These are phyloP conservation scores for Protonibea diacanthus DNA, from an alignment of 2,797 vertebrate genomes.

Conservation along the genomic window DNA sequence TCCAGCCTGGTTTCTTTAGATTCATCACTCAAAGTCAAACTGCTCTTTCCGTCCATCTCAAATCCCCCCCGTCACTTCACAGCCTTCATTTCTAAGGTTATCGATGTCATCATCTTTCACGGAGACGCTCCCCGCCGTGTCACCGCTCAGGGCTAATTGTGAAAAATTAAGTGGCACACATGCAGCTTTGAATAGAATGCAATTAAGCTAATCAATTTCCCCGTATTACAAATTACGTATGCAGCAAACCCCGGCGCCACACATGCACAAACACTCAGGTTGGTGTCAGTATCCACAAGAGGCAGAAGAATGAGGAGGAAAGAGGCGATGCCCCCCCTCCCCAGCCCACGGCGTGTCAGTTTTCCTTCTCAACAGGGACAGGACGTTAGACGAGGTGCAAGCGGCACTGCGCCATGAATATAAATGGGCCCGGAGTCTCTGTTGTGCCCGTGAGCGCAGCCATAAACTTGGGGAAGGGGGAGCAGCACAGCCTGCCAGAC, in stretches of 20 bases:
- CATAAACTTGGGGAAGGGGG: constrained; percentile 59
- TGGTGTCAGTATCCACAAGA: constrained; percentile 51
- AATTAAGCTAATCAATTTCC: constrained; percentile 65
- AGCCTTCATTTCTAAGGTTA: constrained; percentile 42
- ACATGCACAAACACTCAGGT: constrained; percentile 43
- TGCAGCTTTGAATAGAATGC: constrained; percentile 51
- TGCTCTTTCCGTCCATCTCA: background rate
- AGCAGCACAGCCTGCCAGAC: constrained; percentile 33
- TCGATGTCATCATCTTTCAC: constrained; percentile 58
- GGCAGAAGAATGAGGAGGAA: constrained; percentile 54
- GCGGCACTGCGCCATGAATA: constrained; percentile 69
- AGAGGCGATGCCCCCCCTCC: constrained; percentile 11
- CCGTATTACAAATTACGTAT: constrained; percentile 42
- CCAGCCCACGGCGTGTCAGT: constrained; percentile 62
- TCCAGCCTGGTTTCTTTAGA: constrained; percentile 30
- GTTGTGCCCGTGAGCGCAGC: constrained; percentile 62
- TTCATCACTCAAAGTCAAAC: constrained; percentile 34
- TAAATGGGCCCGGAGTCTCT: constrained; percentile 67
- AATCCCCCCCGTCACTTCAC: background rate
- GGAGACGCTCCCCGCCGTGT: constrained; percentile 36
- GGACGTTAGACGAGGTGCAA: constrained; percentile 70
- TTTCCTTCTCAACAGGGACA: constrained; percentile 74
- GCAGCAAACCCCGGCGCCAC: constrained; percentile 12
- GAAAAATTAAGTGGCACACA: constrained; percentile 62
- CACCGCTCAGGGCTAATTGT: constrained; percentile 64